Base-by-base conservation (phyloP, 2,888 invertebrate genomes). In the Ophion ellenae region DNA sequence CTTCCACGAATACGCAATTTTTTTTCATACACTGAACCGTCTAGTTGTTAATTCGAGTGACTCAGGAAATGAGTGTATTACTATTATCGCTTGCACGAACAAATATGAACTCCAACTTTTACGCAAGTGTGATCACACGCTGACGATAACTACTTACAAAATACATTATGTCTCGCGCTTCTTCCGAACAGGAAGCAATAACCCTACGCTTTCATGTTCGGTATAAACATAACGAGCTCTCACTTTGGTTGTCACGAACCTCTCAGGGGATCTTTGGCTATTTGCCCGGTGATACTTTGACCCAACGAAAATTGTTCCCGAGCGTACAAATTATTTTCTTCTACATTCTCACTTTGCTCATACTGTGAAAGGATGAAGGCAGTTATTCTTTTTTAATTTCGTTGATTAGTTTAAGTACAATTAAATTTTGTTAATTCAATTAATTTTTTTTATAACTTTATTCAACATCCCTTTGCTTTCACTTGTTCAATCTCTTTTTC, bases 191-290 rank as follows among this genome's bases (percentile, higher is more conserved):
- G 11, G 45, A n/a, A 45, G 28, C 45, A 69, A 63, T 64, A 64
- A 71, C 70, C 20, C 14, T 53, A 32, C 28, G 17, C 7, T 69
- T 47, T 57, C 14, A 45, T 4, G 24, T 17, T n/a, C n/a, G 24
- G 14, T 77, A 59, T 14, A 59, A 77, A 11, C 17, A 11, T 20
- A 20, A 45, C 2, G 9, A 36, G 11, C 32, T 74, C 14, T 61
- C 63, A 45, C 45, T 74, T 32, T 36, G 10, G 53, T 59, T 71
- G 57, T 71, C 40, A 61, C 61, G 73, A 66, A 78, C 74, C 61
- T 73, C 81, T 78, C 64, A 32, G 78, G 78, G 69, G 81, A 78
- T 84, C 57, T 73, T 85, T 63, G 45, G 73, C 74, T 85, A 32
- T 81, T 75, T 85, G 61, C 81, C 17, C 57, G 32, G 53, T 40